These are phyloP conservation scores for Nothura maculosa DNA, from an alignment of 2,797 vertebrate genomes.

Conservation along the genomic window DNA sequence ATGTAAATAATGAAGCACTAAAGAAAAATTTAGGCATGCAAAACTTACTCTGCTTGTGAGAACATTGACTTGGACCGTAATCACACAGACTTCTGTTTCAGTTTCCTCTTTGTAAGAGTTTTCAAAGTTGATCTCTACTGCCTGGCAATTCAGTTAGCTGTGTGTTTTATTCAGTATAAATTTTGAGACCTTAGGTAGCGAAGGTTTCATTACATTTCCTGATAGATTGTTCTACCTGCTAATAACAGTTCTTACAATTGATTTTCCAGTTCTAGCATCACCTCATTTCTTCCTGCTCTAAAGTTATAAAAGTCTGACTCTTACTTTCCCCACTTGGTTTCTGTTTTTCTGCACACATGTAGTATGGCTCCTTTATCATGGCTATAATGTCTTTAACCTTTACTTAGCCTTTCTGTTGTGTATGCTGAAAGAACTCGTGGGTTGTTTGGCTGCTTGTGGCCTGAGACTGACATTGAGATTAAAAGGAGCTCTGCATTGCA, in stretches of 20 bases:
- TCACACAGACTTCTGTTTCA: neutral
- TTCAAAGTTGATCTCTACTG: neutral
- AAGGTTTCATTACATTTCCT: neutral
- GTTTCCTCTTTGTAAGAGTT: neutral
- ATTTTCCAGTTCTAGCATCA: neutral
- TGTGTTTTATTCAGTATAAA: neutral
- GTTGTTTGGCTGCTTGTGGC: neutral
- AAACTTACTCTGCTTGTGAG: neutral
- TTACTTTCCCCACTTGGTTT: neutral
- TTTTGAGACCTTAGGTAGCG: neutral
- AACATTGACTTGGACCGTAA: neutral
- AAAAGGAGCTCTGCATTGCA: neutral
- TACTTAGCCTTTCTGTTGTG: neutral
- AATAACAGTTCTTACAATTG: neutral
- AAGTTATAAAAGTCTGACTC: neutral
- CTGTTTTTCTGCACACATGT: neutral
- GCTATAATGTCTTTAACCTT: neutral
- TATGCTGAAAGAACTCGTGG: neutral
- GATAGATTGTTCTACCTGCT: neutral
- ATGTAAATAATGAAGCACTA: neutral
- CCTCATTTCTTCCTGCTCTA: neutral
- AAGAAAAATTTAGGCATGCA: neutral
- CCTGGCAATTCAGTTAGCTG: neutral
- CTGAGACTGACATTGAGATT: neutral
- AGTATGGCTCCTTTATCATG: neutral